These are phyloP conservation scores for Physocephala rufipes DNA, from an alignment of 2,888 invertebrate genomes.

Conservation along the genomic window DNA sequence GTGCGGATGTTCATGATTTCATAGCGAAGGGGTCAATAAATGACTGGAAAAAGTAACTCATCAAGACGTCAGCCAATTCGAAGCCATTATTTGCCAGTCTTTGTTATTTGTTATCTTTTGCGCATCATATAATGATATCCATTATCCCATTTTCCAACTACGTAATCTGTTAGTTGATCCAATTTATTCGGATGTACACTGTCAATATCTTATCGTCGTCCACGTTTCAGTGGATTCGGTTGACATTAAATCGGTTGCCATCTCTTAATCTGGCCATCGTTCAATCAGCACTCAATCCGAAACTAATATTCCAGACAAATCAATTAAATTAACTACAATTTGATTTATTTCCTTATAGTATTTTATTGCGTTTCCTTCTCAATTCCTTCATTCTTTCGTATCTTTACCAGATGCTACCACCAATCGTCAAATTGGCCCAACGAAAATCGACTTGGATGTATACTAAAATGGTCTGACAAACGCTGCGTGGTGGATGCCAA, in stretches of 20 bases:
- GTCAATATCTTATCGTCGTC: not conserved
- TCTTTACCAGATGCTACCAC: slow-evolving; percentile 70
- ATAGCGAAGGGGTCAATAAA: slow-evolving; percentile 81
- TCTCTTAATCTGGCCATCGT: slow-evolving; percentile 40
- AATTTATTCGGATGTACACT: not conserved
- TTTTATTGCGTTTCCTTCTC: slow-evolving; percentile 33
- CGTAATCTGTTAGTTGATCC: not conserved
- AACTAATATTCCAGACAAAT: slow-evolving; percentile 48
- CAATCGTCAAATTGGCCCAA: slow-evolving; percentile 71
- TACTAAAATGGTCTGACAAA: slow-evolving; percentile 74
- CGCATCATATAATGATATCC: too few species aligned
- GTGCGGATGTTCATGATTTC: slow-evolving; percentile 83
- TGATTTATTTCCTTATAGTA: slow-evolving; percentile 55
- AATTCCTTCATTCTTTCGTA: slow-evolving; percentile 36
- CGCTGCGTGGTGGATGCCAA: slow-evolving; percentile 78
- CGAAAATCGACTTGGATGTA: slow-evolving; percentile 76
- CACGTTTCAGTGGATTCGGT: not conserved
- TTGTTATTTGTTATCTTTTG: too few species aligned
- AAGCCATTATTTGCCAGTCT: too few species aligned
- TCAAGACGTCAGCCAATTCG: slow-evolving; percentile 69
- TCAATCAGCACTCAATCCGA: slow-evolving; percentile 50
- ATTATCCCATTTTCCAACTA: slow-evolving; percentile 18
- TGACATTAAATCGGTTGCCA: too few species aligned
- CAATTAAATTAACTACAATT: slow-evolving; percentile 64
- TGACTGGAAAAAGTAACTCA: slow-evolving; percentile 83